A percentile compares a stretch with the other conserved stretches of the same genome.
These are phyloP conservation scores for Holotrichia oblita DNA, from an alignment of 1,140 invertebrate genomes.

Conservation along the genomic window DNA sequence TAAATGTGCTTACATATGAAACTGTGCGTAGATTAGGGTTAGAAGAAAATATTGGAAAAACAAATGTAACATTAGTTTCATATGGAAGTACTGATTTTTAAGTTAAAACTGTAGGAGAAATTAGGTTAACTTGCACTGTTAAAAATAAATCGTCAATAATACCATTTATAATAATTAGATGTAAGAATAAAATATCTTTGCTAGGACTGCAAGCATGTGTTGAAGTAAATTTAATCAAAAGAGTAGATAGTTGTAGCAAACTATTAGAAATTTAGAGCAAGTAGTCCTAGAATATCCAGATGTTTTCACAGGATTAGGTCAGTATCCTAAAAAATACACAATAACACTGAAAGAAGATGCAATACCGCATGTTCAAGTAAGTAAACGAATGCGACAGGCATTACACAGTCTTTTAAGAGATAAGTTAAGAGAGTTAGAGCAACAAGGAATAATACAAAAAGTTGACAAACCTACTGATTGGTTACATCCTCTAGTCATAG, in stretches of 20 bases:
- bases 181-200: conserved; percentile 36
- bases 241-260: conserved; percentile 26
- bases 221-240: conserved; percentile 41
- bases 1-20: too few species aligned
- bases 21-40: conserved; percentile 22
- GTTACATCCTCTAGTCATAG: conserved; percentile 58
- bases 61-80: conserved; percentile 36
- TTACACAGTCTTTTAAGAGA: conserved; percentile 45
- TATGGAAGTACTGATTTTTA: conserved; percentile 27
- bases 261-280: background rate
- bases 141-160: background rate
- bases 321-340: too few species aligned
- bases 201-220: conserved; percentile 40
- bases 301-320: conserved; percentile 40
- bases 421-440: conserved; percentile 51
- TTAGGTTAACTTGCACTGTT: conserved; percentile 30
- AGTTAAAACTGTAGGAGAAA: conserved; percentile 31
- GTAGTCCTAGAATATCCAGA: conserved; percentile 1
- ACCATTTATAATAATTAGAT: conserved; percentile 24
- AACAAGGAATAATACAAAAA: conserved; percentile 52
- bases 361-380: conserved; percentile 45
- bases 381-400: conserved; percentile 7
- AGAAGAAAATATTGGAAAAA: conserved; percentile 12
- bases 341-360: conserved; percentile 36
- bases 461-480: conserved; percentile 59